These are phyloP conservation scores for Coremacera marginata DNA, from an alignment of 2,888 invertebrate species.

Conservation along the genomic window DNA sequence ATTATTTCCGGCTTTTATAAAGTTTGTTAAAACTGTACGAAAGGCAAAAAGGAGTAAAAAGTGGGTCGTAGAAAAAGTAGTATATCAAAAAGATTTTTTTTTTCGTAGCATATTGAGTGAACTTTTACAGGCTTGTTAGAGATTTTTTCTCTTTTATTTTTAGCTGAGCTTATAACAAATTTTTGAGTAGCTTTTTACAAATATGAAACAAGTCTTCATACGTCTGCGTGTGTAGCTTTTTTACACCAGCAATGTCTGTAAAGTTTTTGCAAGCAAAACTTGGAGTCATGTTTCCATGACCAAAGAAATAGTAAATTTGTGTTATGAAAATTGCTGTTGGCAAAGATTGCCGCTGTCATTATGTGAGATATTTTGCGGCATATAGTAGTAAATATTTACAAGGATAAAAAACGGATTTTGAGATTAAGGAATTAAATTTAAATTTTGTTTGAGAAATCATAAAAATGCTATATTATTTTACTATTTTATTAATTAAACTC, in stretches of 20 bases:
- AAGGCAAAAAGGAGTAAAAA: not conserved
- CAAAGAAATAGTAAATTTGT: slow-evolving; percentile 14
- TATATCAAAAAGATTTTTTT: slow-evolving; percentile 17
- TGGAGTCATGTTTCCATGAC: not conserved
- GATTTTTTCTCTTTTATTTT: slow-evolving; percentile 4
- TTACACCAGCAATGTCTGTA: slow-evolving; percentile 27
- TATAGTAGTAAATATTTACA: no score
- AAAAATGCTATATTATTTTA: no score
- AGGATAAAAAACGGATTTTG: no score
- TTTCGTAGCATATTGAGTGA: not conserved
- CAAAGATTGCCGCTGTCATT: not conserved
- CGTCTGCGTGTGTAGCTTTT: not conserved
- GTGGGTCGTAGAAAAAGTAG: slow-evolving; percentile 20
- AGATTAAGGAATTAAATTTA: no score
- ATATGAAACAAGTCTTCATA: slow-evolving; percentile 30
- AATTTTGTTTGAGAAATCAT: no score
- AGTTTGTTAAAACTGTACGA: slow-evolving; percentile 50
- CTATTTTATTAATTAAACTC: no score
- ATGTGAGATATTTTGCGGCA: not conserved
- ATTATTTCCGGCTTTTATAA: slow-evolving; percentile 62
- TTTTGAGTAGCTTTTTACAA: slow-evolving; percentile 45
- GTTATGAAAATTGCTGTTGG: not conserved
- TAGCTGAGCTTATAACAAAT: slow-evolving; percentile 46
- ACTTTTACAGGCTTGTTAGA: not conserved
- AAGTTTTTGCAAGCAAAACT: slow-evolving; percentile 25